Evolutionary conservation across 2,113 vertebrate species (phyloP), one percentile per base, ranked within the genome.

Genomic region (Hiodon tergisus): DNA sequence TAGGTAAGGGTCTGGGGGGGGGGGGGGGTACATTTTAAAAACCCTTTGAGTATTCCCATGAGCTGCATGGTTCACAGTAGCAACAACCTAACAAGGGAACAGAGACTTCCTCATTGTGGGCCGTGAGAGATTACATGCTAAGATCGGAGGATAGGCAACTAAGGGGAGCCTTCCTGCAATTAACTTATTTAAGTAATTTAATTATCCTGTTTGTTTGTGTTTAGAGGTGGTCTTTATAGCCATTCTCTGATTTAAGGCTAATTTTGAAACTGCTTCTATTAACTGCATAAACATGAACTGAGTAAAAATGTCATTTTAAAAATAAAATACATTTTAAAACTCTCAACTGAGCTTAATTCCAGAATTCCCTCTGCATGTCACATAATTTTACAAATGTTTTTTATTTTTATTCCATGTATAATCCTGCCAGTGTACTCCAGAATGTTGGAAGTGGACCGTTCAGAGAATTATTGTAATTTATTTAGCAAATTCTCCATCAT

Each of bases 11-110:
- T n/a, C n/a, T n/a, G n/a, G n/a, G n/a, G n/a, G n/a, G n/a, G n/a
- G n/a, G n/a, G n/a, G n/a, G n/a, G n/a, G n/a, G n/a, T n/a, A n/a
- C n/a, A 31, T 31, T 31, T 31, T 78, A 77, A 72, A 58, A 69
- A 69, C 78, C 77, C 77, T 72, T 80, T 77, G 47, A 61, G 60
- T 78, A 80, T 76, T 81, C 79, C 78, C 81, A 63, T 70, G 78
- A 82, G 59, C 71, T 47, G 68, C 76, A 62, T 72, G 70, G 63
- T 76, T 80, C 74, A 59, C 69, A 69, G 77, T 62, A 63, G 74
- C 66, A 70, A 57, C 57, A 55, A 51, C 9, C 62, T 68, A 69
- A 71, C 69, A 78, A 67, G 74, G 69, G 71, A 79, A 69, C 72
- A 77, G 79, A 62, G n/a, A 76, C 76, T 78, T 81, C 79, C 81